Evolutionary conservation across 2,888 invertebrate genomes (phyloP).

Genomic region (Erynnis tages): DNA sequence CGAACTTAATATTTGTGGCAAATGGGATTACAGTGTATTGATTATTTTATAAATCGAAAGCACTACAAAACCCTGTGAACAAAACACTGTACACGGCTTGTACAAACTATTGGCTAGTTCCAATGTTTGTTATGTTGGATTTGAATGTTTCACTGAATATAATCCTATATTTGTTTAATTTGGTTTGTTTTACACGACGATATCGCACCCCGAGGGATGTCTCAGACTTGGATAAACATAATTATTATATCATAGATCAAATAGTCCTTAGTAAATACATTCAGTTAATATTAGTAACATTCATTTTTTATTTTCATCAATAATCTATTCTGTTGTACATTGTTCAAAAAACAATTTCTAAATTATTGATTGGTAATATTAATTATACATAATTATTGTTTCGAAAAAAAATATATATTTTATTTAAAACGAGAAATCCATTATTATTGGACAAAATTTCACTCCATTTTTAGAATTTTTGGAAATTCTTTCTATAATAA

Average conservation of each 20-base stretch:
- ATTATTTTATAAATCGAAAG: conserved; percentile 48
- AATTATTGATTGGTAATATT: background rate
- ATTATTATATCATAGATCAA: background rate
- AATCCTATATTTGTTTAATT: conserved; percentile 80
- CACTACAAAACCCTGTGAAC: conserved; percentile 45
- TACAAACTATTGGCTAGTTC: conserved; percentile 57
- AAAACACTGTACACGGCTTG: conserved; percentile 54
- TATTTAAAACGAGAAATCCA: background rate
- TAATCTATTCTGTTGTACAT: too few relatives aligned
- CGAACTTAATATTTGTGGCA: conserved; percentile 59
- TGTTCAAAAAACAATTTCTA: background rate
- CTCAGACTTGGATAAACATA: background rate
- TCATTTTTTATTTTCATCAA: too few relatives aligned
- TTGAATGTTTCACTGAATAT: conserved; percentile 79
- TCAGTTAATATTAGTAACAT: too few relatives aligned
- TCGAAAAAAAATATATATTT: background rate
- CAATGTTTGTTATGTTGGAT: conserved; percentile 70
- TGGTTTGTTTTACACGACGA: conserved; percentile 62
- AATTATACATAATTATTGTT: background rate
- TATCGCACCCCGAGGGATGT: conserved; percentile 9
- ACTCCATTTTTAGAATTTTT: background rate
- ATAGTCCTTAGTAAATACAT: background rate
- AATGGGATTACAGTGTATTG: conserved; percentile 71
- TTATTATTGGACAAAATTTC: background rate
- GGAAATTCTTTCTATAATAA: too few relatives aligned